These are phyloP conservation scores for Melanotaenia parkinsoni DNA, from an alignment of 2,797 vertebrate genomes.

Conservation along the genomic window DNA sequence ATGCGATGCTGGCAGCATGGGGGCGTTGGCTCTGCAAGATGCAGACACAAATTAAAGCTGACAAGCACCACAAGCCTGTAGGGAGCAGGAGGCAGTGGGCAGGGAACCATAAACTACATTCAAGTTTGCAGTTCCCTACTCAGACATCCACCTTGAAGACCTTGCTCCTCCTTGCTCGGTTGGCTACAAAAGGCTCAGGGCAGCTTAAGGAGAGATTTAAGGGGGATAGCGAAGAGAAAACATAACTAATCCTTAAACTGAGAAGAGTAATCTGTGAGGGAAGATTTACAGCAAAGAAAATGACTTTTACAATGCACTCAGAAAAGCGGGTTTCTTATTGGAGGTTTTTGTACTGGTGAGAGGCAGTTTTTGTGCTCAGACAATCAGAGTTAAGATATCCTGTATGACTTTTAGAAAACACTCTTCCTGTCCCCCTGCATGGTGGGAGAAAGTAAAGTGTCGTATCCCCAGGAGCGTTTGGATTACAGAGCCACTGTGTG, in stretches of 20 bases:
- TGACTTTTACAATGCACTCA: conserved; percentile 67
- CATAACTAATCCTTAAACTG: conserved; percentile 84
- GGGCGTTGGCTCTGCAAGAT: conserved; percentile 61
- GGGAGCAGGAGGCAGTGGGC: conserved; percentile 67
- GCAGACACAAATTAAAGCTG: conserved; percentile 73
- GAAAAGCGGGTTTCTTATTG: conserved; percentile 58
- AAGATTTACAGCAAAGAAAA: conserved; percentile 75
- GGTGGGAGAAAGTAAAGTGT: conserved; percentile 40
- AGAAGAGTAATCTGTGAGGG: conserved; percentile 80
- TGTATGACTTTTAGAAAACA: conserved; percentile 37
- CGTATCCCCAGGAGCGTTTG: conserved; percentile 43
- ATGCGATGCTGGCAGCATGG: conserved; percentile 56
- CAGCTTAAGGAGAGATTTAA: conserved; percentile 82
- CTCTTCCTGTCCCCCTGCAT: not conserved
- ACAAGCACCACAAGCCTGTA: conserved; percentile 71
- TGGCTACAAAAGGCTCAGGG: conserved; percentile 80
- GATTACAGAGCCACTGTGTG: conserved; percentile 39
- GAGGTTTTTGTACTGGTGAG: conserved; percentile 26
- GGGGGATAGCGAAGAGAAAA: conserved; percentile 80
- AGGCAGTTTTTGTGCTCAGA: conserved; percentile 36
- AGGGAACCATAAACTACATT: conserved; percentile 64
- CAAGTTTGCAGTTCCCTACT: conserved; percentile 67
- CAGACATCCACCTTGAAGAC: conserved; percentile 80
- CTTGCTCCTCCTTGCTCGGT: conserved; percentile 71
- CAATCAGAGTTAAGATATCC: conserved; percentile 54